These are phyloP conservation scores for Styela plicata DNA, from an alignment of 23 tunicate species.

Conservation along the genomic window DNA sequence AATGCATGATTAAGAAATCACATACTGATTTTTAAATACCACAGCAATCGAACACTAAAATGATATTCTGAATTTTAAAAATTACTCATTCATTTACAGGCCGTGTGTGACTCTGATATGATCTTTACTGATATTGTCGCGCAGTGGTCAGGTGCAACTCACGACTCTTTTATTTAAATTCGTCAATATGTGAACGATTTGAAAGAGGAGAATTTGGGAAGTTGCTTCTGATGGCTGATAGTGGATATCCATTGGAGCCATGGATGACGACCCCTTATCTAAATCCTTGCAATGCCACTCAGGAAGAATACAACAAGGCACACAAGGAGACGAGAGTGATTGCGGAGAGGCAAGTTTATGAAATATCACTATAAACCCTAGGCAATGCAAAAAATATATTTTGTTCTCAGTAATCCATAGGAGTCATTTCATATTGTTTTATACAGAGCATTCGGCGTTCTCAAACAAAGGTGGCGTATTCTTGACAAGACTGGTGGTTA, in stretches of 20 bases:
- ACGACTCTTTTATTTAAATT: background rate
- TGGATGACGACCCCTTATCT: background rate
- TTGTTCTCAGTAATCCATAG: too few relatives aligned
- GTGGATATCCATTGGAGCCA: background rate
- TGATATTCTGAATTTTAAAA: background rate
- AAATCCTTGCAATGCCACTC: background rate
- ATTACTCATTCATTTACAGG: background rate
- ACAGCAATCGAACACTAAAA: too few relatives aligned
- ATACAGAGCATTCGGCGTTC: background rate
- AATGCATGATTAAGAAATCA: too few relatives aligned
- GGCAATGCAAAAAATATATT: too few relatives aligned
- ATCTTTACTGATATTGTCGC: background rate
- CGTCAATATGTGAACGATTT: background rate
- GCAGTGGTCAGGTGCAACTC: background rate
- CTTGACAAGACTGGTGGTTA: background rate
- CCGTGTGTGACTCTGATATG: background rate
- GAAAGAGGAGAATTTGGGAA: background rate
- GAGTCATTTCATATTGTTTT: background rate
- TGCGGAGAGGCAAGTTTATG: background rate
- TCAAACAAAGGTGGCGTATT: background rate
- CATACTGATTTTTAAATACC: too few relatives aligned
- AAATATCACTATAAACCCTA: too few relatives aligned
- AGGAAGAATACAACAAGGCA: background rate
- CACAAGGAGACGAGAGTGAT: background rate
- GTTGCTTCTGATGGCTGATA: background rate